Evolutionary conservation across 2,888 invertebrate genomes (phyloP).

Genomic region (Digitonthophagus gazella): DNA sequence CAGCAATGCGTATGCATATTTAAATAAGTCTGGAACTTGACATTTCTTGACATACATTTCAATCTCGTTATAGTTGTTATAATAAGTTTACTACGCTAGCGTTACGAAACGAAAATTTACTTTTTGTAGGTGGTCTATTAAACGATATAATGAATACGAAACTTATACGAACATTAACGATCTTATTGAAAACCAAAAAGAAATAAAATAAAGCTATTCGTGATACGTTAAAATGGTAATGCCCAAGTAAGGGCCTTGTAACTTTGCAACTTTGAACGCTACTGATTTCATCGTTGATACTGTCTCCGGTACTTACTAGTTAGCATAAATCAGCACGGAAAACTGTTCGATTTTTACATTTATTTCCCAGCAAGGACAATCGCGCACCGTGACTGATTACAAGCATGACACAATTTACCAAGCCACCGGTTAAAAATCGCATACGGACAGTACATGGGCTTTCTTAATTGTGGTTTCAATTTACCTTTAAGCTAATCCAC

Average conservation of each 20-base stretch:
- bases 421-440: constrained; percentile 32
- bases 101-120: background rate
- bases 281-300: constrained; percentile 21
- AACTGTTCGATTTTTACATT: constrained; percentile 32
- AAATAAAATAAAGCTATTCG: constrained; percentile 6
- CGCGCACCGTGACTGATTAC: constrained; percentile 47
- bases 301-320: constrained; percentile 16
- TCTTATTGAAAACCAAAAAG: background rate
- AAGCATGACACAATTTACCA: constrained; percentile 45
- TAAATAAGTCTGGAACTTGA: background rate
- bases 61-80: background rate
- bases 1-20: background rate
- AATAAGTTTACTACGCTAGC: background rate
- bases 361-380: constrained; percentile 41
- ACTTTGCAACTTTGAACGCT: too few relatives aligned
- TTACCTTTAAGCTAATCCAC: constrained; percentile 13
- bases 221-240: background rate
- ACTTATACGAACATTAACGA: too few relatives aligned
- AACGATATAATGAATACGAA: too few relatives aligned
- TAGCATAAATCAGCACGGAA: constrained; percentile 29
- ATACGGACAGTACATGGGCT: constrained; percentile 36
- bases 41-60: background rate
- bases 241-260: background rate
- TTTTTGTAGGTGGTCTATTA: too few relatives aligned
- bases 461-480: constrained; percentile 33